phyloP scores from a whole-genome alignment of 2,113 vertebrate species.

The Corydoras sp. region DNA sequence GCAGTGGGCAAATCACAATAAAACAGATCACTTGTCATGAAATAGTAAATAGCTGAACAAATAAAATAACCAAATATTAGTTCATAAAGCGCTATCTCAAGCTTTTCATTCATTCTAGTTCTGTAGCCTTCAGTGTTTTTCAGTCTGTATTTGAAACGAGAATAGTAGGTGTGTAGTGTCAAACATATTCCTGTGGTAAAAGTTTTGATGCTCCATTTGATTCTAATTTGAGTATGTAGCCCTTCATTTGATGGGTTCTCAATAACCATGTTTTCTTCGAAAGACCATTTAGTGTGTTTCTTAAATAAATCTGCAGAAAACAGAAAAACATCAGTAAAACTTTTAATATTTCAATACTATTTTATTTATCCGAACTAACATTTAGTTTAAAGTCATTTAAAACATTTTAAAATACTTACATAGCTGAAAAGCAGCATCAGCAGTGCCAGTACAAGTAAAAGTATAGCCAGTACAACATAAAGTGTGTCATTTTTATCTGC shows the following conservation, averaged over 20 bases:
- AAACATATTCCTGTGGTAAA: conserved; percentile 28
- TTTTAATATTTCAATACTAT: background rate
- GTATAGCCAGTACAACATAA: conserved; percentile 37
- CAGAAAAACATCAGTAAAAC: background rate
- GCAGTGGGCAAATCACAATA: too few species aligned
- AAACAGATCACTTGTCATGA: too few species aligned
- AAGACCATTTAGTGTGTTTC: conserved; percentile 17
- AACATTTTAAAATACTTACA: conserved; percentile 51
- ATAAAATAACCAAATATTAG: background rate
- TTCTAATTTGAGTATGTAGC: conserved; percentile 2
- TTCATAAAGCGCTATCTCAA: background rate
- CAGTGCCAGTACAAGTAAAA: conserved; percentile 44
- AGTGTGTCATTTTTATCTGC: background rate
- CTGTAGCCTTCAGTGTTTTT: background rate
- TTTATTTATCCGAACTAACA: background rate
- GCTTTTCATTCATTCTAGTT: background rate
- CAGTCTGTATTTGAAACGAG: background rate
- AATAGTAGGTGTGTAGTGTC: conserved; percentile 5
- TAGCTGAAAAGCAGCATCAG: conserved; percentile 50
- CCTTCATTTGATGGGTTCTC: conserved; percentile 9
- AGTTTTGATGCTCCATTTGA: conserved; percentile 20
- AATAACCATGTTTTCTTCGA: background rate
- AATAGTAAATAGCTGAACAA: too few species aligned
- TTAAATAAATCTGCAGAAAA: conserved; percentile 47
- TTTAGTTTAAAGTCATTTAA: background rate